Evolutionary conservation across 2,888 invertebrate species (phyloP), one percentile per base, ranked within the genome.

Genomic region (Zelleria hepariella): DNA sequence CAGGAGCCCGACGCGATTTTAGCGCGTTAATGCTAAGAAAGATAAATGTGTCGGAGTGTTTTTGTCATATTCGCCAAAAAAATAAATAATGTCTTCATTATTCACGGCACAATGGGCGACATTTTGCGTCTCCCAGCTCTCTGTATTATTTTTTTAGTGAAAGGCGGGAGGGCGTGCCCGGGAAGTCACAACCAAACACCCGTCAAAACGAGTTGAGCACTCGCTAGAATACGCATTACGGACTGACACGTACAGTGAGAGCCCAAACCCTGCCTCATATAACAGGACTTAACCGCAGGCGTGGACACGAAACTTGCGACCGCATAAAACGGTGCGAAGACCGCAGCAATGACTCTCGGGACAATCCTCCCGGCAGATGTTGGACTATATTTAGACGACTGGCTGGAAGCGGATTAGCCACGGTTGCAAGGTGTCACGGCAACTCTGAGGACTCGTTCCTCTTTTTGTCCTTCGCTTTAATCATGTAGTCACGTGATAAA

Each of bases 21-120:
- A 74, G 73, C 77, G 76, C 78, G 75, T 77, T 84, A 82, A 82
- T 77, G 77, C 73, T 73, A 72, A 77, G 74, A 79, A 83, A 84
- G 83, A 83, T 84, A 81, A 86, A 86, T 82, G 81, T 75, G 75
- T 73, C 71, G 67, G 69, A 74, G 75, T 76, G 74, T 71, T 68
- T 72, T 82, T 78, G 77, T 74, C 65, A 64, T 64, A 64, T 67
- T 65, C 65, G 69, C 71, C 69, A 74, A 78, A 79, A 76, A 75
- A 77, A 79, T 77, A 68, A 69, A 70, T 71, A 68, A 69, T 60
- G 60, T 64, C 67, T 63, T 65, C 67, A 64, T 69, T 68, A 66
- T 64, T 61, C 59, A 21, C 23, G 7, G 60, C 58, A 71, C 69
- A 70, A 73, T 67, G 65, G 66, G 59, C 62, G 58, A n/a, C 47